Percentiles rank a stretch among this genome's conserved stretches.
These are phyloP conservation scores for Sus cebifrons DNA, from an alignment of 2,797 vertebrate species.

Conservation along the genomic window DNA sequence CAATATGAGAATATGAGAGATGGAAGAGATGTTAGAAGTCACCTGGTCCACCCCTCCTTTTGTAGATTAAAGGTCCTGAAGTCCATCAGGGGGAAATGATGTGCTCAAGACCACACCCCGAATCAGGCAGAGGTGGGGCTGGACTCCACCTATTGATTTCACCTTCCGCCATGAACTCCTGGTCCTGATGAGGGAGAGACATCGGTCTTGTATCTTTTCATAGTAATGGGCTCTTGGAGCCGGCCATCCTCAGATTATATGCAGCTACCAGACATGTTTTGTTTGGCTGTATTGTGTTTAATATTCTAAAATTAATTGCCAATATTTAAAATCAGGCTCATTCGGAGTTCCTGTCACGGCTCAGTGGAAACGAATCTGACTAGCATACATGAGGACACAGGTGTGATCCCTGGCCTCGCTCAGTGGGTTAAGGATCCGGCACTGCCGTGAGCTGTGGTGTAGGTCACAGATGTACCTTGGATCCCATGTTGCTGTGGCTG, in stretches of 20 bases:
- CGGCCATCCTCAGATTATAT: not conserved
- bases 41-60: not conserved
- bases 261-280: not conserved
- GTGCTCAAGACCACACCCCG: not conserved
- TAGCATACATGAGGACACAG: too few relatives aligned
- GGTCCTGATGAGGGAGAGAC: not conserved
- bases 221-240: not conserved
- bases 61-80: not conserved
- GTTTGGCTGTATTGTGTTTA: not conserved
- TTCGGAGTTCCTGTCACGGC: too few relatives aligned
- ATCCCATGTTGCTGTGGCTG: too few relatives aligned
- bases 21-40: not conserved
- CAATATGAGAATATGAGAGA: not conserved
- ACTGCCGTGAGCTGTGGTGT: too few relatives aligned
- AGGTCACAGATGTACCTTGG: too few relatives aligned
- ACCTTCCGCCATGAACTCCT: not conserved
- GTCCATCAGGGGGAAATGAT: not conserved
- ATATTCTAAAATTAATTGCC: conserved; percentile 12
- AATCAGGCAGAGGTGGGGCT: not conserved
- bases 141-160: too few relatives aligned
- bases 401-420: not conserved
- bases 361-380: too few relatives aligned
- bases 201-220: not conserved
- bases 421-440: too few relatives aligned
- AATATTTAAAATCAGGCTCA: not conserved